These are phyloP conservation scores for Forbesichthys papilliferus DNA, from an alignment of 2,113 vertebrate genomes.

Conservation along the genomic window DNA sequence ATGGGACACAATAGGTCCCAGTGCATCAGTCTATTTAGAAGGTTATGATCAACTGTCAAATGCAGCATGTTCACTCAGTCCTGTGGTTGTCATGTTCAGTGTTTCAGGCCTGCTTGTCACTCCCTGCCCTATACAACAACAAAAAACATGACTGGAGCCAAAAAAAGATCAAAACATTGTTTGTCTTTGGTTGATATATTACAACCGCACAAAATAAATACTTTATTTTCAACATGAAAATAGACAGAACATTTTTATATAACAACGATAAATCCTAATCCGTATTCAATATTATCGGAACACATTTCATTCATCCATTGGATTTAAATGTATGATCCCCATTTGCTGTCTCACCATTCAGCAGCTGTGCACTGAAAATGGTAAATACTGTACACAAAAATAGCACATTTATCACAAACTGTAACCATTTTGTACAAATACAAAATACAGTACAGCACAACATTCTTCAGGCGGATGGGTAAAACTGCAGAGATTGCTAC, in stretches of 20 bases:
- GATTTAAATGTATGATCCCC: conserved; percentile 48
- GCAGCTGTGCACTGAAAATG: conserved; percentile 37
- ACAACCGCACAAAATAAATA: conserved; percentile 67
- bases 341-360: conserved; percentile 41
- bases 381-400: conserved; percentile 41
- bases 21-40: too few relatives aligned
- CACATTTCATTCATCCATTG: conserved; percentile 13
- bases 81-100: too few relatives aligned
- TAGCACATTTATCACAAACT: conserved; percentile 48
- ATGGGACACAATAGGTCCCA: too few relatives aligned
- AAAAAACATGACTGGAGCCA: too few relatives aligned
- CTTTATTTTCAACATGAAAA: conserved; percentile 77
- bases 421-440: conserved; percentile 27
- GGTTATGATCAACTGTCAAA: too few relatives aligned
- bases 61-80: too few relatives aligned
- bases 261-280: conserved; percentile 27
- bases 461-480: conserved; percentile 26
- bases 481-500: neutral
- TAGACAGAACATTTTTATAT: conserved; percentile 62
- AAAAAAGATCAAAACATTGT: too few relatives aligned
- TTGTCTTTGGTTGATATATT: neutral
- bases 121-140: too few relatives aligned
- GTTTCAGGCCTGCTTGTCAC: too few relatives aligned
- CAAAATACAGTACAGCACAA: conserved; percentile 55
- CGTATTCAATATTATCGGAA: conserved; percentile 28